Evolutionary conservation across 2,113 vertebrate genomes (phyloP).

Genomic region (Piprites chloris): DNA sequence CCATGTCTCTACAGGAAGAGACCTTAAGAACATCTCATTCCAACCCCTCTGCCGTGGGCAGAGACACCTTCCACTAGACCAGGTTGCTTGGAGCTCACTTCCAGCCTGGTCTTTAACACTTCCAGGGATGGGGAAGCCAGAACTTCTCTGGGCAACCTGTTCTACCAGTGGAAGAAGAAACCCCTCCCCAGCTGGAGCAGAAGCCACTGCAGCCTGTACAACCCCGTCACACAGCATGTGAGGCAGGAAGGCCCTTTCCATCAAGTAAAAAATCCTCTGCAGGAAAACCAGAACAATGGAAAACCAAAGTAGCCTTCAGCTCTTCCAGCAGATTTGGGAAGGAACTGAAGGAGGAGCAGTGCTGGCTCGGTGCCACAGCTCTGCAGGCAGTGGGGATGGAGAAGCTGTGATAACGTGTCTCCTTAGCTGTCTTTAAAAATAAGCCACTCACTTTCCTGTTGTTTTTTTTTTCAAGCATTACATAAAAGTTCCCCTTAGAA

Average conservation of each 20-base stretch:
- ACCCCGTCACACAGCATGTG: neutral
- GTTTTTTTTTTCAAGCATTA: neutral
- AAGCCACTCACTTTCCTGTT: neutral
- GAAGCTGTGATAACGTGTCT: neutral
- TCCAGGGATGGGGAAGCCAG: neutral
- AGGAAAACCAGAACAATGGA: neutral
- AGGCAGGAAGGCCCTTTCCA: neutral
- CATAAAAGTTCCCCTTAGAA: constrained; percentile 5
- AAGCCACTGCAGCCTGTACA: neutral
- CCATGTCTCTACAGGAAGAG: no score
- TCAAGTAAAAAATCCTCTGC: neutral
- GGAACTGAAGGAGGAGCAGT: neutral
- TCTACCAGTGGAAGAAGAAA: neutral
- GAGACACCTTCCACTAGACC: neutral
- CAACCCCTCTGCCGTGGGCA: rapidly evolving
- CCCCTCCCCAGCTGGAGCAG: neutral
- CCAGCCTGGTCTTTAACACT: neutral
- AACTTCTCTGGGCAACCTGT: neutral
- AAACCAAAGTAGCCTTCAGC: neutral
- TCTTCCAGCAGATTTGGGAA: neutral
- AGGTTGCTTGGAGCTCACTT: neutral
- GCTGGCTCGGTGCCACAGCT: neutral
- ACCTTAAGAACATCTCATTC: neutral
- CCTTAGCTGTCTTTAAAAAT: constrained; percentile 10
- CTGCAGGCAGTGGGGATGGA: constrained; percentile 2